Percentiles rank a stretch among this genome's conserved stretches.
Conservation (phyloP, 2,113 vertebrate genomes). For the Pogonocichla stellata region DNA sequence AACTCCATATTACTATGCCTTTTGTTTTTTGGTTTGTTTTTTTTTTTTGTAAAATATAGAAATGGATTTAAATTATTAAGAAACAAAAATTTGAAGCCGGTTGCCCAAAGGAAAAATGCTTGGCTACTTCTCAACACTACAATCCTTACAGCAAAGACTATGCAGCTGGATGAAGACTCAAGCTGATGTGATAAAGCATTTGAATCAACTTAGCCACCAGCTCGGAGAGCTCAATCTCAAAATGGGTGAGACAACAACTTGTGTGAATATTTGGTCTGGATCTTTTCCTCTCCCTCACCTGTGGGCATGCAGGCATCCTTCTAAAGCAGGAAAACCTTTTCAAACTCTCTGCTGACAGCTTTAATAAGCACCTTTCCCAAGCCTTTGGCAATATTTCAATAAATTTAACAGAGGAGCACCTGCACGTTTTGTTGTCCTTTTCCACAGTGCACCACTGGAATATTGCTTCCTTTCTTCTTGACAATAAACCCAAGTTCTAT, state of each 20-base stretch:
- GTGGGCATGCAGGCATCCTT: background rate
- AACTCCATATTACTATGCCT: background rate
- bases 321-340: background rate
- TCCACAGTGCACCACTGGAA: background rate
- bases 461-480: background rate
- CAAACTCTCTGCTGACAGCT: background rate
- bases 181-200: background rate
- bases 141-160: background rate
- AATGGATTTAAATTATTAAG: background rate
- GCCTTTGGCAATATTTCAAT: background rate
- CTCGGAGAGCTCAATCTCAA: background rate
- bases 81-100: background rate
- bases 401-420: background rate
- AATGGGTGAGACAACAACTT: background rate
- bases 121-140: background rate
- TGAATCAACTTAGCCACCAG: background rate
- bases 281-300: background rate
- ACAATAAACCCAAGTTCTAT: background rate
- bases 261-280: background rate
- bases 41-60: background rate
- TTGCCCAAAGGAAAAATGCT: background rate
- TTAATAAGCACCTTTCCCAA: background rate
- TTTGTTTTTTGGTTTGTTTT: background rate
- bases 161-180: background rate
- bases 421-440: background rate